phyloP scores from a whole-genome alignment of 2,888 invertebrate genomes.

The Palloptera scutellata region DNA sequence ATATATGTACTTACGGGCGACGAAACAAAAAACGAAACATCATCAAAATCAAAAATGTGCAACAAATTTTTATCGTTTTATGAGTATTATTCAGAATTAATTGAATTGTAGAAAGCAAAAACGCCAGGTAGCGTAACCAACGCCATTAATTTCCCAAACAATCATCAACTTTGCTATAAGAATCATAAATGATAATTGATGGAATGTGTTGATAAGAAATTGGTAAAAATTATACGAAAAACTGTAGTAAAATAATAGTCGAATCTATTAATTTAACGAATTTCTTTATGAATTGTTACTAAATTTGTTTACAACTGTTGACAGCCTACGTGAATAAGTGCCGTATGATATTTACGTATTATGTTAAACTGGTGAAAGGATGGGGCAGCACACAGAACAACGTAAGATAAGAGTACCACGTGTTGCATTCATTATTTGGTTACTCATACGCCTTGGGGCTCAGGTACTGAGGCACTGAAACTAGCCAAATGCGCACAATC shows the following conservation, averaged over 20 bases:
- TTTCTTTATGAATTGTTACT: neutral
- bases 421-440: neutral
- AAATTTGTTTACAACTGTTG: neutral
- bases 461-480: neutral
- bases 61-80: constrained; percentile 10
- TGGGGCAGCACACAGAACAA: neutral
- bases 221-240: constrained; percentile 48
- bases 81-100: neutral
- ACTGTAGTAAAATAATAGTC: constrained; percentile 19
- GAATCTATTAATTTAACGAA: constrained; percentile 17
- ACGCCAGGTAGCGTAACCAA: no score
- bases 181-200: constrained; percentile 22
- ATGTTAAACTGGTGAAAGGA: neutral
- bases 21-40: neutral
- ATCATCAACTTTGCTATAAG: neutral
- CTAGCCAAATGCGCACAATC: constrained; percentile 37
- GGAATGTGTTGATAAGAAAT: constrained; percentile 33
- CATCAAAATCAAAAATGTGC: neutral
- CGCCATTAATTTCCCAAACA: no score
- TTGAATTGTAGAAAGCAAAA: neutral
- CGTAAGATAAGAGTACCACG: neutral
- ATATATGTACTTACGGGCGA: constrained; percentile 15
- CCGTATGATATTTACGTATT: neutral
- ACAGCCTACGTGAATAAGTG: neutral
- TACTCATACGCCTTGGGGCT: neutral